A percentile compares a stretch with the other conserved stretches of the same genome.
Evolutionary conservation across 2,888 invertebrate species (phyloP).

Genomic region (Drosophila niveifrons): DNA sequence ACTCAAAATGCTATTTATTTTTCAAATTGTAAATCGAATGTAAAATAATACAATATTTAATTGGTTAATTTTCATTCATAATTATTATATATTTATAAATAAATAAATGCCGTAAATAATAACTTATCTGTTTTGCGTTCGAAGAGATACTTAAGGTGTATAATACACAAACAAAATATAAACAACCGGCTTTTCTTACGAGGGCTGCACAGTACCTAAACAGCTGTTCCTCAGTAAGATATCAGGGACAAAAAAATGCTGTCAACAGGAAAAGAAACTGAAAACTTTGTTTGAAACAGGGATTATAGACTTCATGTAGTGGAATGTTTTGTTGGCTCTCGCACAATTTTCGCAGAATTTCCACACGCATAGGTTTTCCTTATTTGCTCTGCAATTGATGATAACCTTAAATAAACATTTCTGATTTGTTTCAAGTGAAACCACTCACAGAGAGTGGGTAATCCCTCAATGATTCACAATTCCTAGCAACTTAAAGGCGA

Average conservation of each 20-base stretch:
- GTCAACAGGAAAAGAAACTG: background rate
- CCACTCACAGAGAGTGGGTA: background rate
- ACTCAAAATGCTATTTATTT: background rate
- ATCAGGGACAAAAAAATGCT: background rate
- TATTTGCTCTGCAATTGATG: constrained; percentile 25
- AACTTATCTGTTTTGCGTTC: no score
- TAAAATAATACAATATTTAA: no score
- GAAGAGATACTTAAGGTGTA: no score
- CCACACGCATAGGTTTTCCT: constrained; percentile 27
- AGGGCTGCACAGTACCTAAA: background rate
- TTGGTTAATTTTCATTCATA: no score
- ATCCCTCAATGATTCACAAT: constrained; percentile 19
- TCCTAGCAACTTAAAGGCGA: constrained; percentile 31
- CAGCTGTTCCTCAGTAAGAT: background rate
- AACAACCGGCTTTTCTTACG: background rate
- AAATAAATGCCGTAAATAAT: no score
- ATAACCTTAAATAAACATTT: background rate
- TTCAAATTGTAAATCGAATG: no score
- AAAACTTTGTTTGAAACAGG: background rate
- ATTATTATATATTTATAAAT: no score
- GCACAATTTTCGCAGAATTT: constrained; percentile 49
- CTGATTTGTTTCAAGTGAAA: constrained; percentile 10
- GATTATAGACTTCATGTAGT: background rate
- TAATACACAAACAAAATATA: background rate
- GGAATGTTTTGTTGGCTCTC: constrained; percentile 54